Evolutionary conservation across 2,797 vertebrate genomes (phyloP), one percentile per base, ranked within the genome.

Genomic region (Rhadinocentrus ornatus): DNA sequence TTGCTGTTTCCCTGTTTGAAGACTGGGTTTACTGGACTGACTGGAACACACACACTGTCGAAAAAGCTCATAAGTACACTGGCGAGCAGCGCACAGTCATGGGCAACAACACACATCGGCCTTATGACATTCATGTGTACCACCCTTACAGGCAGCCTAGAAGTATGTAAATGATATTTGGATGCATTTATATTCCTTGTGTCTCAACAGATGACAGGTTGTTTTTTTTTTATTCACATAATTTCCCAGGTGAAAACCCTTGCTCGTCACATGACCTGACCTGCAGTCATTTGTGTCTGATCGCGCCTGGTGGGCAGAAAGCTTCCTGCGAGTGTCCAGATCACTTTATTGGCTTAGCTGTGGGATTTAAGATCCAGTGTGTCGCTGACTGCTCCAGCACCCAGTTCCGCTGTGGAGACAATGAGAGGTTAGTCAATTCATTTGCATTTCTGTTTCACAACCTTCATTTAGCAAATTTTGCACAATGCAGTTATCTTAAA

Each of bases 341-440:
- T 87, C 78, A 93, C 73, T 94, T 93, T 76, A 90, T 93, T 1
- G 82, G 50, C 39, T 1, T 93, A 2, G 15, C 63, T 3, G 32
- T 93, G 39, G 93, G 92, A 76, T 92, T 93, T 62, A 84, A 67
- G 60, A 75, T 93, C 83, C 91, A 90, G 82, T 93, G 93, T 80
- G 92, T 93, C 0, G 91, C 93, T 1, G 92, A 94, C 86, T 94
- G 93, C 72, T 93, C 92, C 88, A 93, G 93, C 81, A 93, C 91
- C 7, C 91, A 93, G 87, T 94, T 92, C 81, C 92, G 93, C 84
- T 94, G 93, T 63, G 92, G 91, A 4, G 93, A 94, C 89, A 93
- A 93, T 34, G 92, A 93, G 60, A 93, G 77, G 92, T 93, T n/a
- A 81, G 89, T 87, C 11, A 20, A 7, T 69, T 9, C 22, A 26